phyloP scores from a whole-genome alignment of 2,113 vertebrate species.

The Anthoscopus minutus region DNA sequence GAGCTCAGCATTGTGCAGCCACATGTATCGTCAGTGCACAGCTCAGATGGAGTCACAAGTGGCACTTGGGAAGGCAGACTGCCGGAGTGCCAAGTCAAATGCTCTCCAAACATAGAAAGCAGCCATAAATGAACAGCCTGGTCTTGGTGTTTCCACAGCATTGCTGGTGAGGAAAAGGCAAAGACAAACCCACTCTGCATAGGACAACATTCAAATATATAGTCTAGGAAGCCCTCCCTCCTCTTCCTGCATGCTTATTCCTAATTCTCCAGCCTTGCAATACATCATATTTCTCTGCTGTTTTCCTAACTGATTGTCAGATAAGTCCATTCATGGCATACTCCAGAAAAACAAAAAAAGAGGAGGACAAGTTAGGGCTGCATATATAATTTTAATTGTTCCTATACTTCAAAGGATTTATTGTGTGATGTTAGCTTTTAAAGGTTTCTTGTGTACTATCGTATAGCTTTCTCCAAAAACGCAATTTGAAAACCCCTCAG shows the following conservation, averaged over 20 bases:
- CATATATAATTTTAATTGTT: not conserved
- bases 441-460: not conserved
- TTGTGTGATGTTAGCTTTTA: not conserved
- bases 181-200: not conserved
- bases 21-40: accelerated
- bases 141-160: not conserved
- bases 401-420: not conserved
- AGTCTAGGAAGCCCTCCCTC: not conserved
- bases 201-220: not conserved
- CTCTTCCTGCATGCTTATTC: not conserved
- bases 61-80: not conserved
- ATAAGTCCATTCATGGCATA: not conserved
- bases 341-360: not conserved
- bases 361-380: not conserved
- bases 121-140: not conserved
- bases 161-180: not conserved
- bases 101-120: not conserved
- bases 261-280: not conserved
- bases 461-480: not conserved
- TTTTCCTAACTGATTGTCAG: not conserved
- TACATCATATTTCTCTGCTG: not conserved
- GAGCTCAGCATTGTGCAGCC: not conserved
- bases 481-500: not conserved
- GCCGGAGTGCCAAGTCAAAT: not conserved
- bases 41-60: not conserved